Evolutionary conservation across 2,888 invertebrate genomes (phyloP), one percentile per base, ranked within the genome.

Genomic region (Allygus modestus): DNA sequence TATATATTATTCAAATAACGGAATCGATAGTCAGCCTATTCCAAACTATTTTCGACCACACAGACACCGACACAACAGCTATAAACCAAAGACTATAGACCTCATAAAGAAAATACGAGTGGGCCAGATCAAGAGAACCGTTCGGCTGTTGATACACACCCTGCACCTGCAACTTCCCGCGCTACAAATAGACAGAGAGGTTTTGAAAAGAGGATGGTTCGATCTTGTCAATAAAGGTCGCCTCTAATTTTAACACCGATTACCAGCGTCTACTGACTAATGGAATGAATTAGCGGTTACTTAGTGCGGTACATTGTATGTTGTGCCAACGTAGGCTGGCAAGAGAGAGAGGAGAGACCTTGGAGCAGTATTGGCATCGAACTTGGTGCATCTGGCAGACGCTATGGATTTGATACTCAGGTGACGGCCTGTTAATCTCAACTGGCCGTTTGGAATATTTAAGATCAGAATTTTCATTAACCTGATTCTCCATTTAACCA

Each of bases 201-300:
- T 58, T n/a, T 12, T 37, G 58, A 23, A 12, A 2, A 23, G 15
- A n/a, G 2, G 58, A 58, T 58, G 58, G 20, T 20, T 12, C 51
- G 51, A 51, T 51, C 1, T 4, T 37, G 51, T 9, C 51, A 37
- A 23, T 58, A 58, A 28, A 65, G 65, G 65, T 65, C 17, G 31
- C 2, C 65, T 12, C 23, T 26, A 23, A 58, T 58, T 58, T 23
- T 58, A 15, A 9, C 31, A 28, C 5, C 31, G 28, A 65, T 54
- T 54, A 54, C 11, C 20, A 54, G 23, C 11, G 54, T 54, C 54
- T 54, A 2, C 20, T n/a, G n/a, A 20, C 20, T 54, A 54, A 54
- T 54, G 15, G 65, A 65, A 12, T 7, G 65, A 65, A 65, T 65
- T 65, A 65, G 65, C 31, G 65, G 31, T 12, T 65, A 31, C 28